Evolutionary conservation across 1,140 invertebrate species (phyloP).

Genomic region (Propsilocerus akamusi): DNA sequence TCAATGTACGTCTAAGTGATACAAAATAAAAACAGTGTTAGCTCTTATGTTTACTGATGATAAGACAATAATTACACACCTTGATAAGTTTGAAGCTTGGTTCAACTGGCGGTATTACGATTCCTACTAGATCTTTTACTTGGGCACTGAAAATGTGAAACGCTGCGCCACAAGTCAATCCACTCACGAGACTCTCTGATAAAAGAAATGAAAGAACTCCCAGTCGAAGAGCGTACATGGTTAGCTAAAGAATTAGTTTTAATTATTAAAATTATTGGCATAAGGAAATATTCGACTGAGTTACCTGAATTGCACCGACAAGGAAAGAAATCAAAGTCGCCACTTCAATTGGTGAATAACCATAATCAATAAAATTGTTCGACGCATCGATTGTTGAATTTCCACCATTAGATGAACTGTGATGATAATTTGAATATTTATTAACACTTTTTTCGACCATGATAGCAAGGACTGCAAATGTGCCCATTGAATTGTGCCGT

Average conservation of each 20-base stretch:
- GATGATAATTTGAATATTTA: conserved; percentile 13
- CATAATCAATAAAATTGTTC: conserved; percentile 1
- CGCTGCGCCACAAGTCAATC: conserved; percentile 59
- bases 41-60: no score
- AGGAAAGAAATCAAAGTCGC: conserved; percentile 34
- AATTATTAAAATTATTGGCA: neutral
- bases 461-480: conserved; percentile 72
- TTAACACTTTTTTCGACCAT: conserved; percentile 69
- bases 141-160: conserved; percentile 60
- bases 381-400: conserved; percentile 1
- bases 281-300: neutral
- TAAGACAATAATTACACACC: no score
- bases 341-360: conserved; percentile 32
- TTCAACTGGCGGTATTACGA: conserved; percentile 27
- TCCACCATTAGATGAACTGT: conserved; percentile 3
- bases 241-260: conserved; percentile 28
- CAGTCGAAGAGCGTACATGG: conserved; percentile 45
- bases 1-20: neutral
- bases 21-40: no score
- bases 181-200: conserved; percentile 55
- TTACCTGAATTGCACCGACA: conserved; percentile 38
- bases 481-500: conserved; percentile 81
- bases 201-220: conserved; percentile 51
- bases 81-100: neutral
- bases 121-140: conserved; percentile 49